Evolutionary conservation across 2,113 vertebrate species (phyloP).

Genomic region (Xenopus borealis): DNA sequence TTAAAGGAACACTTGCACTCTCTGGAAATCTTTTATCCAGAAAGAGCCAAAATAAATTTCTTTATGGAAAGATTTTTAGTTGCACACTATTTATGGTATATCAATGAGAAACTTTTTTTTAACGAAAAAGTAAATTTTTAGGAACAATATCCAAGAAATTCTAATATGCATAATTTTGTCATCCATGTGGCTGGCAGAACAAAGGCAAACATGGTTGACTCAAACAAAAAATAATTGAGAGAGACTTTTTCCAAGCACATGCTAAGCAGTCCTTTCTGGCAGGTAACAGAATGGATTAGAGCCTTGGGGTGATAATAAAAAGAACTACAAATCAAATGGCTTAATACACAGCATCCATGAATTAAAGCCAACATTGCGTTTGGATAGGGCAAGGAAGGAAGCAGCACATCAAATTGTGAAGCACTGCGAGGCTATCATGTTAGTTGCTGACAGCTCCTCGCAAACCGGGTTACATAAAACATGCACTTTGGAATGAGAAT

Average conservation of each 20-base stretch:
- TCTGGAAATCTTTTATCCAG: no score
- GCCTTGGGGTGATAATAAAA: conserved; percentile 45
- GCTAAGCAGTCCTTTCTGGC: conserved; percentile 41
- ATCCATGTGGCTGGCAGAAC: conserved; percentile 24
- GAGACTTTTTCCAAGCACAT: conserved; percentile 32
- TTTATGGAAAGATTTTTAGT: no score
- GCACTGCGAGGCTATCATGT: conserved; percentile 20
- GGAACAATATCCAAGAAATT: no score
- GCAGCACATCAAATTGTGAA: conserved; percentile 14
- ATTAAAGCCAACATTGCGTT: conserved; percentile 41
- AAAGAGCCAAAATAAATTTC: no score
- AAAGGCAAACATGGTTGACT: conserved; percentile 21
- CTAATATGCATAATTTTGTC: conserved; percentile 9
- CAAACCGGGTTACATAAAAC: conserved; percentile 6
- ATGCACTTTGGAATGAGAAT: conserved; percentile 11
- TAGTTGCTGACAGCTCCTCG: conserved; percentile 22
- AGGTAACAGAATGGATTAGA: conserved; percentile 39
- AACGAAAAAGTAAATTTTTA: no score
- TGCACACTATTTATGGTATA: no score
- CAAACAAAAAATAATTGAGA: conserved; percentile 15
- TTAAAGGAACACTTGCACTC: no score
- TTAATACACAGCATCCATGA: conserved; percentile 43
- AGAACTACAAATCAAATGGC: conserved; percentile 40
- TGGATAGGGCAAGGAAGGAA: conserved; percentile 32
- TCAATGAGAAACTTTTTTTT: no score